A percentile compares a stretch with the other conserved stretches of the same genome.
These are phyloP conservation scores for Osmerus mordax DNA, from an alignment of 2,113 vertebrate species.

Conservation along the genomic window DNA sequence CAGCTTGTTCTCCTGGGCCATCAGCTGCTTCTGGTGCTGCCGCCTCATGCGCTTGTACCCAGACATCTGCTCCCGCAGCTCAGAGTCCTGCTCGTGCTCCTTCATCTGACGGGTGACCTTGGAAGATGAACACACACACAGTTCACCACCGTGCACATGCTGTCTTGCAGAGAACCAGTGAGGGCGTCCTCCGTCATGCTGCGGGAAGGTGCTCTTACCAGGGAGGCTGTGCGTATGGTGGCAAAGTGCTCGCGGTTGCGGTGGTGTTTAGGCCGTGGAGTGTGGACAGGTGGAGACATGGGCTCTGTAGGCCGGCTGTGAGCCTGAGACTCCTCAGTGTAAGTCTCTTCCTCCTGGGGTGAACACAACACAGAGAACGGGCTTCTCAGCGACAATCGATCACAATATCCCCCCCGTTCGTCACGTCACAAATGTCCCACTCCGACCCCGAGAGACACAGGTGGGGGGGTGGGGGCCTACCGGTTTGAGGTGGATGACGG, in stretches of 20 bases:
- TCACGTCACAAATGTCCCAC: too few species aligned
- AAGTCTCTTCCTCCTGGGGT: constrained; percentile 84
- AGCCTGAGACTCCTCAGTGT: constrained; percentile 82
- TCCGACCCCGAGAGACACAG: background rate
- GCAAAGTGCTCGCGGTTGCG: constrained; percentile 98
- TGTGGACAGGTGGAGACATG: constrained; percentile 83
- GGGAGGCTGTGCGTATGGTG: constrained; percentile 94
- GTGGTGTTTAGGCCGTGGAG: constrained; percentile 86
- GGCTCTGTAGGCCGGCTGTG: constrained; percentile 80
- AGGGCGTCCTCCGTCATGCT: background rate
- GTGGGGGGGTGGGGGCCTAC: constrained; percentile 60
- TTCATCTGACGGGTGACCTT: constrained; percentile 98
- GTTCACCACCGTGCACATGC: background rate
- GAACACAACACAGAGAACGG: constrained; percentile 25
- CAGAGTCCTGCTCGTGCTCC: constrained; percentile 96
- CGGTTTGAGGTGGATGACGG: constrained; percentile 93
- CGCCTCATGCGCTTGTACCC: constrained; percentile 98
- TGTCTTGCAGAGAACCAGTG: background rate
- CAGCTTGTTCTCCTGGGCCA: constrained; percentile 97
- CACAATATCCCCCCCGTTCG: too few species aligned
- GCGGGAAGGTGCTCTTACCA: constrained; percentile 73
- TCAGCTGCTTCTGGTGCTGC: constrained; percentile 97
- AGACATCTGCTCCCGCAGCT: constrained; percentile 96
- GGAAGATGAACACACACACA: constrained; percentile 12
- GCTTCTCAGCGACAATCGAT: too few species aligned